Evolutionary conservation across 1,140 invertebrate species (phyloP), one percentile per base, ranked within the genome.

Genomic region (Pachypsylla venusta): DNA sequence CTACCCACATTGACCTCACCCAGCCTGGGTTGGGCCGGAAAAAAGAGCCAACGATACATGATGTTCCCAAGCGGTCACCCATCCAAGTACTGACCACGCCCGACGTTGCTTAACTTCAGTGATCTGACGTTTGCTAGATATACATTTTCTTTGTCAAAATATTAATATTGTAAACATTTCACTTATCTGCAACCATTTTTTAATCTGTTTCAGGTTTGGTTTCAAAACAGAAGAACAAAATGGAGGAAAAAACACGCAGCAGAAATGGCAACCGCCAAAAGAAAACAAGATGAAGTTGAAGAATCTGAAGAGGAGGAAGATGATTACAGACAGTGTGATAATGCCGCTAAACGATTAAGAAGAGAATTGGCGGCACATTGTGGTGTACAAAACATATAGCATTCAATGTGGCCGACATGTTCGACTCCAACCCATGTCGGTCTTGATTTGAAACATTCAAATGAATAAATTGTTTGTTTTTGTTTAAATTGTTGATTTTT

Each of bases 171-270:
- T n/a, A n/a, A n/a, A n/a, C n/a, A n/a, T n/a, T n/a, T n/a, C n/a
- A n/a, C n/a, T n/a, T n/a, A n/a, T n/a, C n/a, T n/a, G n/a, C n/a
- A n/a, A n/a, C n/a, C n/a, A n/a, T n/a, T n/a, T n/a, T n/a, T n/a
- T n/a, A n/a, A n/a, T n/a, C 7, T 48, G 42, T 48, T 48, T 5
- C 80, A 99, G 95, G 96, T 99, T 39, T 99, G 96, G 96, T 99
- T 99, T 76, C 96, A 99, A 77, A 99, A 99, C 74, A 81, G 96
- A 71, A 79, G 96, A 70, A 99, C 95, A 66, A 99, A 99, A 79
- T 98, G 95, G 95, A 79, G 96, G 67, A 99, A 99, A 81, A 94
- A 94, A 72, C 93, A 98, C 77, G 94, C 95, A 1, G 95, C 94
- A 1, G 95, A 98, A 77, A 95, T 97, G 92, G 94, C 94, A 54